These are phyloP conservation scores for Mystacides longicornis DNA, from an alignment of 2,888 invertebrate genomes.

Conservation along the genomic window DNA sequence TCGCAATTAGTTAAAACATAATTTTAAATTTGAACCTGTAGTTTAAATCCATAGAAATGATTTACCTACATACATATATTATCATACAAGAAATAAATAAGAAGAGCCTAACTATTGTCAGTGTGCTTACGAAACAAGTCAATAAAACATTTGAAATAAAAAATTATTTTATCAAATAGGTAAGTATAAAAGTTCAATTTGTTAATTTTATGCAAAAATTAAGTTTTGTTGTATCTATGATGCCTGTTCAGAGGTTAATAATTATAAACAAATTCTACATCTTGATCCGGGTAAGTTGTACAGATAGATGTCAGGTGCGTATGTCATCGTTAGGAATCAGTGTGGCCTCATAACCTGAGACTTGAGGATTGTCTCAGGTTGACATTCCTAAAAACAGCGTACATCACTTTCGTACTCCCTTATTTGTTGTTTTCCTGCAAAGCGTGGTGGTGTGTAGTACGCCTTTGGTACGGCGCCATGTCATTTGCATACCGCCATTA, in stretches of 20 bases:
- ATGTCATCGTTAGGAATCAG: neutral
- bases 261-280: neutral
- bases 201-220: neutral
- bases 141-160: too few species aligned
- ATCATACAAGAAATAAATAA: too few species aligned
- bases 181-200: neutral
- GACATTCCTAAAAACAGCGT: slow-evolving; percentile 17
- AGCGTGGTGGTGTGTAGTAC: slow-evolving; percentile 21
- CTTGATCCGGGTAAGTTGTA: neutral
- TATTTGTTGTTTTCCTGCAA: slow-evolving; percentile 24
- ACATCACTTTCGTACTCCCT: slow-evolving; percentile 22
- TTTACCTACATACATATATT: too few species aligned
- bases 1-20: too few species aligned
- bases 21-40: too few species aligned
- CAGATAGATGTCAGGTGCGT: slow-evolving; percentile 2
- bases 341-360: slow-evolving; percentile 13
- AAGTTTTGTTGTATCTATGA: neutral
- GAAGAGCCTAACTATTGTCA: too few species aligned
- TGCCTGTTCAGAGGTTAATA: neutral
- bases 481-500: slow-evolving; percentile 45
- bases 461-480: slow-evolving; percentile 34
- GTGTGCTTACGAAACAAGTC: too few species aligned
- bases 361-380: slow-evolving; percentile 6
- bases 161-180: too few species aligned
- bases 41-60: too few species aligned